A percentile compares a stretch with the other conserved stretches of the same genome.
Evolutionary conservation across 64 coral and sea anemone species (phyloP).

Genomic region (Dendrophyllia cribrosa): DNA sequence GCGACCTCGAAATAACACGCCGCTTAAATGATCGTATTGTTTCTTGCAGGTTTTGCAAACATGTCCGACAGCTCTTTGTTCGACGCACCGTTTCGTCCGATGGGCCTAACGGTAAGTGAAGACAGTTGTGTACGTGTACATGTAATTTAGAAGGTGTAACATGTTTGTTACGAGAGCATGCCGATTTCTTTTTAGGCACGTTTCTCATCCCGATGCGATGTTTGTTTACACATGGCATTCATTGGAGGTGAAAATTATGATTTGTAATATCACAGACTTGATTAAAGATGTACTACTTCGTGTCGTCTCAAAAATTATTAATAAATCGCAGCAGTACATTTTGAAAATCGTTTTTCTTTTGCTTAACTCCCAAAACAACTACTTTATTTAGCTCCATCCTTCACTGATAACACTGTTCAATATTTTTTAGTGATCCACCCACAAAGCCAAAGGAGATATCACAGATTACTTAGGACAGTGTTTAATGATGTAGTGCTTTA

Average conservation of each 20-base stretch:
- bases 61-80: constrained; percentile 14
- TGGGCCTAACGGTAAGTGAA: background rate
- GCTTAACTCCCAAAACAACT: too few species aligned
- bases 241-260: background rate
- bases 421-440: too few species aligned
- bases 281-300: too few species aligned
- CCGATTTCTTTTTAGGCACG: background rate
- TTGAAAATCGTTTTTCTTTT: too few species aligned
- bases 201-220: background rate
- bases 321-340: too few species aligned
- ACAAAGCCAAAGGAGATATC: too few species aligned
- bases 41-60: constrained; percentile 35
- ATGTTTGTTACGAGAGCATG: background rate
- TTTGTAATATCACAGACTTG: background rate
- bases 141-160: background rate
- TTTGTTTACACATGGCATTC: background rate
- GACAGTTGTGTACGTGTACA: too few species aligned
- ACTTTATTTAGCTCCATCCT: too few species aligned
- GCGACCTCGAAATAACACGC: background rate
- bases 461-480: too few species aligned
- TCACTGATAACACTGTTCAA: too few species aligned
- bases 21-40: background rate
- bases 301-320: too few species aligned
- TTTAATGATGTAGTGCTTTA: too few species aligned
- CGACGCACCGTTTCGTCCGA: background rate